Percentiles rank a stretch among this genome's conserved stretches.
Conservation (phyloP, 2,797 vertebrate species). For the Luscinia megarhynchos region DNA sequence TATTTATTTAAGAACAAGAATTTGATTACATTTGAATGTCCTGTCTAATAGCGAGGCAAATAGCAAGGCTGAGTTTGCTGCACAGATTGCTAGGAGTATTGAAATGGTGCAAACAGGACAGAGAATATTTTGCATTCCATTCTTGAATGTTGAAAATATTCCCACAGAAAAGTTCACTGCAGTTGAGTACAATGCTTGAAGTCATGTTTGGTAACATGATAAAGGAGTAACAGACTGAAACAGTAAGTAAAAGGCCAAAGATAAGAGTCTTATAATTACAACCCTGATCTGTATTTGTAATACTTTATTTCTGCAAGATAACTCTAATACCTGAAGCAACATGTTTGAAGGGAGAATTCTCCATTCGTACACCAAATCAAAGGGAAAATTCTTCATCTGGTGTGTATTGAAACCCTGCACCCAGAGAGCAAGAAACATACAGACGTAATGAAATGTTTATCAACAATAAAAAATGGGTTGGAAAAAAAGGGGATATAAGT, state of each 20-base stretch:
- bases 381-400: neutral
- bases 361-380: neutral
- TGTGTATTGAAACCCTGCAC: neutral
- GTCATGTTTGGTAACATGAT: neutral
- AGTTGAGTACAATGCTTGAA: neutral
- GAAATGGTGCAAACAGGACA: conserved; percentile 10
- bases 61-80: neutral
- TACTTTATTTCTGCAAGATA: neutral
- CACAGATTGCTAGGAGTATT: neutral
- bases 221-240: neutral
- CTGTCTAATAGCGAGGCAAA: neutral
- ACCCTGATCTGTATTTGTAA: neutral
- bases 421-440: neutral
- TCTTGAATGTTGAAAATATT: conserved; percentile 33
- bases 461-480: neutral
- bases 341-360: neutral
- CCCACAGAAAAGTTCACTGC: conserved; percentile 13
- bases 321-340: neutral
- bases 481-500: neutral
- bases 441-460: neutral
- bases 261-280: neutral
- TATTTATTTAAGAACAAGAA: conserved; percentile 45
- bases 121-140: conserved; percentile 36
- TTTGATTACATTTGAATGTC: neutral
- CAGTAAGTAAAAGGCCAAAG: neutral